Evolutionary conservation across 2,888 invertebrate genomes (phyloP), one percentile per base, ranked within the genome.

Genomic region (Boloria euphrosyne): DNA sequence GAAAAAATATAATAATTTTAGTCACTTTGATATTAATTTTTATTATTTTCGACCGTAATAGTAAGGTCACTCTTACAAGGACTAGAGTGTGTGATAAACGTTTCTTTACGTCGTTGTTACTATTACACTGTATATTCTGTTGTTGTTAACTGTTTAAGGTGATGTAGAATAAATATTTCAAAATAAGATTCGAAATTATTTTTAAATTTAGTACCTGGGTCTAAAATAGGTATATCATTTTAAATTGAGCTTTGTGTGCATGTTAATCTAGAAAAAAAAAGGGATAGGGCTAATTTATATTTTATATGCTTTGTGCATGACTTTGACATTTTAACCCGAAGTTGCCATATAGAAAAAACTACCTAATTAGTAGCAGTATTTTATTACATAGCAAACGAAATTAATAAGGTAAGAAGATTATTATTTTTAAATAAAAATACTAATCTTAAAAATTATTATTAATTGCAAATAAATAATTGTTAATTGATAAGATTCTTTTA

Each of bases 141-240:
- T 90, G 89, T 90, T 90, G 90, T 90, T 91, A 85, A 84, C 83
- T 90, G 86, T 89, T 86, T 90, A 90, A 90, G 89, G 17, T 57
- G 31, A 38, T 10, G 55, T 91, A 90, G 89, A 90, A 87, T 89
- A 90, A 90, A 90, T 74, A 86, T 86, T 86, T 87, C 75, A 84
- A 81, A 84, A 80, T 70, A 72, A 64, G 31, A 58, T 49, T 22
- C 17, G n/a, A 17, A 18, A 27, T 58, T 18, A 52, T 66, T 61
- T 18, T 49, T 49, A 22, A 44, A 46, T n/a, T 46, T 0, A 46
- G 22, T 13, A 57, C 57, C 57, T 57, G n/a, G 13, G 31, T 10
- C 7, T 38, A 38, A 38, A 38, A 31, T n/a, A n/a, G n/a, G 7
- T 10, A 10, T 10, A 38, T 38, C 5, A 5, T 13, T 5, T 18